These are phyloP conservation scores for Ciconia maguari DNA, from an alignment of 2,113 vertebrate species.

Conservation along the genomic window DNA sequence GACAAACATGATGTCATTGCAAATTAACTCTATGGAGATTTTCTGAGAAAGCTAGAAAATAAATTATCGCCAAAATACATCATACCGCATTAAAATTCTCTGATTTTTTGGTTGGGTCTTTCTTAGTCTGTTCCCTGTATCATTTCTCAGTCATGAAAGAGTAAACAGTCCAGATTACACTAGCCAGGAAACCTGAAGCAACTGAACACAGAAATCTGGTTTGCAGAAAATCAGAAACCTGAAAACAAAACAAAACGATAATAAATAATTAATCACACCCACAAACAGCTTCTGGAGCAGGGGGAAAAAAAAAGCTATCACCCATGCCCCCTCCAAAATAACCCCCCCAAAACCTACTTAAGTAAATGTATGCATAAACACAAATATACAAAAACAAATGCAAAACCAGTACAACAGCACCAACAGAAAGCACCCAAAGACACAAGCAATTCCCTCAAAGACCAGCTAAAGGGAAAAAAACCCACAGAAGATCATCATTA, in stretches of 20 bases:
- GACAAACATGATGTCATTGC: neutral
- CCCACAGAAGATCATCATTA: neutral
- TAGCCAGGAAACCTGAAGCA: neutral
- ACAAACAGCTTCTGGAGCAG: neutral
- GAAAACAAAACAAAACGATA: neutral
- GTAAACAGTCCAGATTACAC: neutral
- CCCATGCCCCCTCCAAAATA: neutral
- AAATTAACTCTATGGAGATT: neutral
- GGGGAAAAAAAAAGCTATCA: neutral
- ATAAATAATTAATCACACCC: neutral
- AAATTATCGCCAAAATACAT: neutral
- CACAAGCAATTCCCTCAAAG: neutral
- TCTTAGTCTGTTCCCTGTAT: neutral
- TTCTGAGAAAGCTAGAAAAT: neutral
- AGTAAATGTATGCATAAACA: neutral
- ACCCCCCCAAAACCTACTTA: neutral
- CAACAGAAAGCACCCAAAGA: neutral
- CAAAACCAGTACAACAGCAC: neutral
- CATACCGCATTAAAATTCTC: neutral
- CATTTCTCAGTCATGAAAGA: neutral
- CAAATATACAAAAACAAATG: neutral
- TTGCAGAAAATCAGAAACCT: neutral
- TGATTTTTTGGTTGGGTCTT: neutral
- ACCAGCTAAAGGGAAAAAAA: accelerated
- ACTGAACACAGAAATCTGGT: neutral